Evolutionary conservation across 1,140 invertebrate species (phyloP).

Genomic region (Anastrepha obliqua): DNA sequence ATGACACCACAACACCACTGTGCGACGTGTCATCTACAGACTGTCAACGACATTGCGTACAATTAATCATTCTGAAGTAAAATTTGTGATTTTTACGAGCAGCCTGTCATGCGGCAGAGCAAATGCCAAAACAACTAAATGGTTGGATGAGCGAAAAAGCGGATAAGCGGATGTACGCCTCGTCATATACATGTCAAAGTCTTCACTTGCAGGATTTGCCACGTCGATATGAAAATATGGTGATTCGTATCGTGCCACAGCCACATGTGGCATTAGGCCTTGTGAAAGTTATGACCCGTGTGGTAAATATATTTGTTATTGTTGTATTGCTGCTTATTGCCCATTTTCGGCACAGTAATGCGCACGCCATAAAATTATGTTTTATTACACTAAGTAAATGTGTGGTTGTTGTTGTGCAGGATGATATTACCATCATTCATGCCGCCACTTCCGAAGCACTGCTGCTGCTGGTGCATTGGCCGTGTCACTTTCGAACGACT

Average conservation of each 20-base stretch:
- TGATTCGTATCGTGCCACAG: neutral
- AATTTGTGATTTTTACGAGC: conserved; percentile 58
- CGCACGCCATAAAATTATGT: conserved; percentile 59
- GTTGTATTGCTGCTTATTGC: neutral
- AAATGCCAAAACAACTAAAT: conserved; percentile 51
- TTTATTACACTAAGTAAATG: conserved; percentile 53
- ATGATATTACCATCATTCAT: neutral
- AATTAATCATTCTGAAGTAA: conserved; percentile 58
- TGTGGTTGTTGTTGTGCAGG: neutral
- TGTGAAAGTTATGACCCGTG: neutral
- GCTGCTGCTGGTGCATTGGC: neutral
- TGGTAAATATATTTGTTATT: conserved; percentile 17
- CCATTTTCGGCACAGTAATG: conserved; percentile 55
- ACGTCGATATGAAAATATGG: conserved; percentile 22
- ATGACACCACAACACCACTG: neutral
- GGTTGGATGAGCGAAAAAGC: neutral
- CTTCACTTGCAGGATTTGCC: conserved; percentile 29
- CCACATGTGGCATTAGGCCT: neutral
- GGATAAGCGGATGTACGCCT: neutral
- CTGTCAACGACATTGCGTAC: conserved; percentile 63
- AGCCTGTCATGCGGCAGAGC: conserved; percentile 50
- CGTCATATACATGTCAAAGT: conserved; percentile 5
- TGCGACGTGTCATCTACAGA: conserved; percentile 60
- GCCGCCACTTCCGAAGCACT: neutral
- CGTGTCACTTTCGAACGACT: neutral